Conservation (phyloP, 2,888 invertebrate genomes). For the Poecilus cupreus region DNA sequence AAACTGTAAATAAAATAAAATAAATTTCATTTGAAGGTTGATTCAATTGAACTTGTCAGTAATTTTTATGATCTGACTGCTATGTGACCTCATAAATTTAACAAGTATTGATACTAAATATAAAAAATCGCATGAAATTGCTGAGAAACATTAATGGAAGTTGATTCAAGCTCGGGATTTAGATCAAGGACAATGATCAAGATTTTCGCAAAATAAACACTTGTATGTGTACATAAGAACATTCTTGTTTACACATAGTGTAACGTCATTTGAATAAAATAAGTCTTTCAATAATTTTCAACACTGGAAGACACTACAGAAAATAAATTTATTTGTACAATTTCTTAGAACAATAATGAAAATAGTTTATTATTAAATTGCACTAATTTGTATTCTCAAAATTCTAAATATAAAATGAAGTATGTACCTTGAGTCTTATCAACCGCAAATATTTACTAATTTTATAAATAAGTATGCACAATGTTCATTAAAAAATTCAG, state of each 20-base stretch:
- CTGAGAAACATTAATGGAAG: conserved; percentile 31
- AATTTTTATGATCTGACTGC: not conserved
- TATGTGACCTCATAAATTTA: conserved; percentile 37
- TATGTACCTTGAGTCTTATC: conserved; percentile 3
- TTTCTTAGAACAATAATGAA: no score
- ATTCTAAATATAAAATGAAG: not conserved
- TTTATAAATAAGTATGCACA: not conserved
- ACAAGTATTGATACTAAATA: conserved; percentile 39
- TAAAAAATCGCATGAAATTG: conserved; percentile 9
- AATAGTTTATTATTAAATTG: not conserved
- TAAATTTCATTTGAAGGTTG: conserved; percentile 26
- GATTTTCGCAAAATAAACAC: conserved; percentile 50
- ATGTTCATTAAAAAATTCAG: no score
- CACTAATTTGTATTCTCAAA: not conserved
- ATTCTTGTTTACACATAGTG: conserved; percentile 19
- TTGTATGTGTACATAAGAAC: not conserved
- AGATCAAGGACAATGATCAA: conserved; percentile 50
- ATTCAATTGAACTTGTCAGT: conserved; percentile 32
- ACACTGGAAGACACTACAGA: not conserved
- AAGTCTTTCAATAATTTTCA: not conserved
- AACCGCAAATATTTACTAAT: not conserved
- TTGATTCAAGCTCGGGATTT: conserved; percentile 34
- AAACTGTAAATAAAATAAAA: conserved; percentile 14
- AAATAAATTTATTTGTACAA: no score
- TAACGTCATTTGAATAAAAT: not conserved